A percentile compares a stretch with the other conserved stretches of the same genome.
Evolutionary conservation across 2,797 vertebrate genomes (phyloP).

Genomic region (Channallabes apus): DNA sequence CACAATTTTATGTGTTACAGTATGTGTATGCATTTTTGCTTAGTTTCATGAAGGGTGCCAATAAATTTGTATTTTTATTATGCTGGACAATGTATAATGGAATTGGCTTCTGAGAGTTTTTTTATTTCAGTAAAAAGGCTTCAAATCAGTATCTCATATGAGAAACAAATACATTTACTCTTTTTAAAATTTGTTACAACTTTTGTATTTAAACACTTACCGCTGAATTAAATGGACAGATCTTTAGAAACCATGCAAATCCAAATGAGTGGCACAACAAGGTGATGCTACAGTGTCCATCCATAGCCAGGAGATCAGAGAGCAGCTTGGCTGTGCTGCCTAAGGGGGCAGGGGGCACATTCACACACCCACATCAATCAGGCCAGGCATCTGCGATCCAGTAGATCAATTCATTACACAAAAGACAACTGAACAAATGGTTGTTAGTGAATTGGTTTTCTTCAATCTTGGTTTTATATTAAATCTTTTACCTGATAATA

Average conservation of each 20-base stretch:
- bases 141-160: not conserved
- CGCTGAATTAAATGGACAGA: not conserved
- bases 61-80: not conserved
- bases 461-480: not conserved
- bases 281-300: too few species aligned
- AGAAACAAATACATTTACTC: not conserved
- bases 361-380: too few species aligned
- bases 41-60: not conserved
- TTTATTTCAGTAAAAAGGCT: not conserved
- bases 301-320: too few species aligned
- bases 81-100: not conserved
- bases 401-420: not conserved
- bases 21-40: not conserved
- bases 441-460: not conserved
- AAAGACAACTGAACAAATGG: not conserved
- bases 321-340: too few species aligned
- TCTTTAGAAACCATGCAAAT: not conserved
- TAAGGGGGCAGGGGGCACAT: too few species aligned
- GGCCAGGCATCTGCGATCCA: not conserved
- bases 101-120: not conserved
- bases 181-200: not conserved
- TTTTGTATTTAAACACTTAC: not conserved
- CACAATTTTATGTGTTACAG: not conserved
- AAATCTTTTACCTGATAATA: conserved; percentile 1
- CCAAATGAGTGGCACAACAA: too few species aligned